Evolutionary conservation across 2,113 vertebrate genomes (phyloP).

Genomic region (Sphyrna mokarran): DNA sequence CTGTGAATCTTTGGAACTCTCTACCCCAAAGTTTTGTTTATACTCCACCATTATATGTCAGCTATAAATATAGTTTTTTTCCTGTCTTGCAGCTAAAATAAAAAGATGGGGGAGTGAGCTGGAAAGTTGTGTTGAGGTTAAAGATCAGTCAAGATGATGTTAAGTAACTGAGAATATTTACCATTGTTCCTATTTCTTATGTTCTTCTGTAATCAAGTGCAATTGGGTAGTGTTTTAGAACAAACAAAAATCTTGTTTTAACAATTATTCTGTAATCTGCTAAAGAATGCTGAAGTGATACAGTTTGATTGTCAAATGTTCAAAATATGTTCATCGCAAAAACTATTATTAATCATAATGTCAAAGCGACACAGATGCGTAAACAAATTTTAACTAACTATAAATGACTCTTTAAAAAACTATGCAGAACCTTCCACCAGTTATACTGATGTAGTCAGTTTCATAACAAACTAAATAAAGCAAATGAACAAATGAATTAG

Average conservation of each 20-base stretch:
- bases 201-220: neutral
- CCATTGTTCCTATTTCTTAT: neutral
- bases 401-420: neutral
- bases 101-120: neutral
- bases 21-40: neutral
- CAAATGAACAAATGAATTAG: no score
- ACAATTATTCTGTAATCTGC: neutral
- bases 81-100: neutral
- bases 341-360: neutral
- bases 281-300: no score
- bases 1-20: neutral
- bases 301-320: no score
- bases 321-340: neutral
- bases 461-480: neutral
- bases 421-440: neutral
- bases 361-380: neutral
- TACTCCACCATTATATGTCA: neutral
- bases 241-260: neutral
- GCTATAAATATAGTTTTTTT: no score
- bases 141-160: neutral
- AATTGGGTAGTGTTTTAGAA: neutral
- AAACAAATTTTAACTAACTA: neutral
- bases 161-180: neutral
- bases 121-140: neutral
- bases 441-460: neutral